Base-by-base conservation (phyloP, 2,888 invertebrate genomes). In the Amblyjoppa proteus region DNA sequence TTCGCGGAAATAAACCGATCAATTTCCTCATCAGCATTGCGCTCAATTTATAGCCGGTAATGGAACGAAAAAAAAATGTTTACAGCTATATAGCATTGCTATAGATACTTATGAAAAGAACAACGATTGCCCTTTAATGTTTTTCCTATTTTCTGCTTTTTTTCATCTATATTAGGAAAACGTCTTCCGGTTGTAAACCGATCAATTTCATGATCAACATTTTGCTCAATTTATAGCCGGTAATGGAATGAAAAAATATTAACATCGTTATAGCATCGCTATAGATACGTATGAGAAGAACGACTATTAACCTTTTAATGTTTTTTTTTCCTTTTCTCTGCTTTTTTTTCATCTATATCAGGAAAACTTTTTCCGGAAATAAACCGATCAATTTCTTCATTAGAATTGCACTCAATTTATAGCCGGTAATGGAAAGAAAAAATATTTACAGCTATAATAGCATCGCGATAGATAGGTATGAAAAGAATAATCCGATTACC, bases 1-100 rank as follows among this genome's bases (percentile, higher is more conserved):
- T 20, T 58, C 20, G 5, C 9, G 73, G 41, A 20, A 58, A 16
- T 58, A 41, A 73, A 58, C 58, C 73, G 58, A 73, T 73, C 38
- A 16, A 13, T 41, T 11, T 25, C 41, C 1, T 16, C 7, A 20
- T 53, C 53, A 20, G 6, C 34, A 34, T 34, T 34, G 5, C 34
- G 5, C 34, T 1, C 34, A 34, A 34, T 34, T 34, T n/a, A 51
- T 51, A 53, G 53, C 20, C 53, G 5, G 34, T 34, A 5, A 34
- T n/a, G n/a, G n/a, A 56, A n/a, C n/a, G n/a, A 7, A 71, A 53
- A 9, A 34, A 34, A 71, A 34, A 34, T 0, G 6, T 34, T 6
- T 5, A 34, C 20, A 34, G 4, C 31, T 34, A 34, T 34, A 34
- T 4, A 34, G 5, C 5, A 34, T 6, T 5, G 34, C 5, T 5